These are phyloP conservation scores for Lagocephalus sceleratus DNA, from an alignment of 2,797 vertebrate species.

Conservation along the genomic window DNA sequence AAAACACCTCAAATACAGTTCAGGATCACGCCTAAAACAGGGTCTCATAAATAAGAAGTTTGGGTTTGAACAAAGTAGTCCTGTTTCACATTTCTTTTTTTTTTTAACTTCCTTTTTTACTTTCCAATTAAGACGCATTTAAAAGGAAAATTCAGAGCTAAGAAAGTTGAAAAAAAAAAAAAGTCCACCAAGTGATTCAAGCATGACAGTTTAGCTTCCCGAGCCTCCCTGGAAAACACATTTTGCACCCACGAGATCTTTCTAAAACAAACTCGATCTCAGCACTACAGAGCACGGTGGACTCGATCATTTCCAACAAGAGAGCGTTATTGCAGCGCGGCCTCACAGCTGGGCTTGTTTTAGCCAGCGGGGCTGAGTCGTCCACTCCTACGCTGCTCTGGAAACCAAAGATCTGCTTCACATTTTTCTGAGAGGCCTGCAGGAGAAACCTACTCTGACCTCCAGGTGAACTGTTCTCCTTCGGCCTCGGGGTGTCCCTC, in stretches of 20 bases:
- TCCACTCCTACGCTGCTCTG: slow-evolving; percentile 12
- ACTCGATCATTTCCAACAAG: slow-evolving; percentile 15
- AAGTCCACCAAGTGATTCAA: slow-evolving; percentile 37
- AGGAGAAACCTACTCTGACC: slow-evolving; percentile 24
- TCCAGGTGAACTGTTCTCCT: slow-evolving; percentile 13
- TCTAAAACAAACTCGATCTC: slow-evolving; percentile 2
- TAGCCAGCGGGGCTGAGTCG: slow-evolving; percentile 21
- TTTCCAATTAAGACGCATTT: slow-evolving; percentile 8
- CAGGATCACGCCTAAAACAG: slow-evolving; percentile 52
- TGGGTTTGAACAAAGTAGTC: slow-evolving; percentile 71
- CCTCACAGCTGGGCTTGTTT: slow-evolving; percentile 17
- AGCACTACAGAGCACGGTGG: not conserved
- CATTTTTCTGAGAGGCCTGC: slow-evolving; percentile 22
- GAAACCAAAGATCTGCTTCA: slow-evolving; percentile 24
- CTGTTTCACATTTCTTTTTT: slow-evolving; percentile 69
- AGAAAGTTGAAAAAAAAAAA: slow-evolving; percentile 10
- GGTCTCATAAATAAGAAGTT: slow-evolving; percentile 74
- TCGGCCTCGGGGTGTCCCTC: slow-evolving; percentile 28
- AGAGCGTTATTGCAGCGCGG: not conserved
- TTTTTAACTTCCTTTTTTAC: slow-evolving; percentile 41
- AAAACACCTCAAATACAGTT: slow-evolving; percentile 55
- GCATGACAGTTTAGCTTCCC: slow-evolving; percentile 14
- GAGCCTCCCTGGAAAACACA: not conserved
- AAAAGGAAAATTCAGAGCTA: slow-evolving; percentile 18
- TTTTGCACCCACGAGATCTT: not conserved